phyloP scores from a whole-genome alignment of 2,797 vertebrate species.

The Loris lydekkerianus region DNA sequence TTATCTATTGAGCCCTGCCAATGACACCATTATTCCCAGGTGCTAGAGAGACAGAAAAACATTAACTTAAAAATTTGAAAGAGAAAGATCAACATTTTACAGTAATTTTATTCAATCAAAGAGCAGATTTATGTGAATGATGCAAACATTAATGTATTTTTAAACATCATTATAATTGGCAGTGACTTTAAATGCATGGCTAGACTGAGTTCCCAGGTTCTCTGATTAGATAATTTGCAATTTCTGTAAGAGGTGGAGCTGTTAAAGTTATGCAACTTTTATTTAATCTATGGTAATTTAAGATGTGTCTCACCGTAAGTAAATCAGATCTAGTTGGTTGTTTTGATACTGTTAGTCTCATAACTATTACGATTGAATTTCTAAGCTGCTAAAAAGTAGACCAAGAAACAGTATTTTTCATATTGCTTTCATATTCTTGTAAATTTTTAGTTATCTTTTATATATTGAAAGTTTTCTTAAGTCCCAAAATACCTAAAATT shows the following conservation, averaged over 20 bases:
- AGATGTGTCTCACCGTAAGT: constrained; percentile 3
- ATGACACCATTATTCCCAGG: neutral
- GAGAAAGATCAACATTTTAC: constrained; percentile 31
- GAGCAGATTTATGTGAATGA: constrained; percentile 18
- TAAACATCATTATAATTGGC: neutral
- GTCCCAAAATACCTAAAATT: neutral
- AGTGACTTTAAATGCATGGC: constrained; percentile 33
- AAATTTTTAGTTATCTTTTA: neutral
- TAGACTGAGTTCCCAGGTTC: neutral
- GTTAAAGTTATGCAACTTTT: neutral
- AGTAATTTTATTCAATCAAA: constrained; percentile 25
- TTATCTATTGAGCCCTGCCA: neutral
- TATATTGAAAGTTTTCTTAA: constrained; percentile 23
- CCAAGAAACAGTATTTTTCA: neutral
- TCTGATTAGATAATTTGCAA: constrained; percentile 18
- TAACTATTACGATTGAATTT: constrained; percentile 49
- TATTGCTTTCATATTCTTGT: constrained; percentile 18
- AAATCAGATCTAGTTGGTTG: neutral
- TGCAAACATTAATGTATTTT: neutral
- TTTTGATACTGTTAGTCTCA: neutral
- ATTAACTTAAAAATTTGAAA: constrained; percentile 34
- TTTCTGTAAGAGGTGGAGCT: constrained; percentile 1
- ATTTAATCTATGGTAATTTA: constrained; percentile 6
- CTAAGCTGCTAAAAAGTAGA: constrained; percentile 28
- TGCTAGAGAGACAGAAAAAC: neutral